Base-by-base conservation (phyloP, 2,888 invertebrate species). In the Mimas tiliae region DNA sequence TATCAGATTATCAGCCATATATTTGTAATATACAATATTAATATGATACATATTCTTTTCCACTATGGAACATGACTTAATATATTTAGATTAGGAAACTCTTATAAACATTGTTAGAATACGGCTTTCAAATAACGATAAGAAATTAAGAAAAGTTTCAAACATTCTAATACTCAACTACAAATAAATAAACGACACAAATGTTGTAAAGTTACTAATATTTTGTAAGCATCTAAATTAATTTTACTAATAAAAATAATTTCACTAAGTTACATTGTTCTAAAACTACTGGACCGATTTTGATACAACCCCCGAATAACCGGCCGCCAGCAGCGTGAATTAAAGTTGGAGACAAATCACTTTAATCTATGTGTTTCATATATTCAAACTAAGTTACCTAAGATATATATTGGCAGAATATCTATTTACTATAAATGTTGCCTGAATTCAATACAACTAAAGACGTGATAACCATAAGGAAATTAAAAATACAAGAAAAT, bases 201-300 rank as follows among this genome's bases (percentile, higher is more conserved):
- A 12, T 9, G 38, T 58, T 58, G 19, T 58, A 38, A 58, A 58
- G 16, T 21, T 12, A 58, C 38, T 42, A 55, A 50, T 50, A 50
- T 16, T 8, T 38, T n/a, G 27, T 53, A 42, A 58, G 58, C 58
- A 42, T 42, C 19, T 58, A 58, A 58, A 58, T 38, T 9, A 55
- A 52, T 27, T 19, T 33, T 34, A n/a, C 55, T 63, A 55, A 62
- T 62, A 50, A 62, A 65, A 64, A 42, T 70, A 68, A 72, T 70
- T 50, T 65, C 65, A 68, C 69, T 63, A 67, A 65, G 62, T 21
- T 48, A 47, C 68, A 16, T 64, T 11, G 55, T 11, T 19, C 68
- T 69, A 69, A 71, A 63, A 68, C 69, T 76, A 76, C 71, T 76
- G 71, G 72, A 77, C 71, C 70, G 53, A 70, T 72, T 65, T 66